Evolutionary conservation across 2,797 vertebrate species (phyloP), one percentile per base, ranked within the genome.

Genomic region (Gadopsis marmoratus): DNA sequence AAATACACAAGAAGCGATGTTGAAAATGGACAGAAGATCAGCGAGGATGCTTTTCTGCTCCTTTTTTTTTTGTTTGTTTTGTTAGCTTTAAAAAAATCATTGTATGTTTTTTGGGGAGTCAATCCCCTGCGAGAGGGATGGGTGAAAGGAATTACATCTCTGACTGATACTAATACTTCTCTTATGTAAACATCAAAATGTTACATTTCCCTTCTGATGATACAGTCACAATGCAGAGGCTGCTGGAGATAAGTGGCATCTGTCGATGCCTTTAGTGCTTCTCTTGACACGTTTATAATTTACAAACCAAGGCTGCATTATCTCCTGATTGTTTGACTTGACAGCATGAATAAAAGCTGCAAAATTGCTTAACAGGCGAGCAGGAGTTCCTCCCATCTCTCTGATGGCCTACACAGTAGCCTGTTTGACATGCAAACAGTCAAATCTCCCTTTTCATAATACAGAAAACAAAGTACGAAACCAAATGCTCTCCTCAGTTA

Each of bases 1-100:
- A 97, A 96, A 96, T 96, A 96, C 95, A 97, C 94, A 96, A 95
- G 95, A 96, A 96, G 92, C 90, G 91, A 95, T 94, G 95, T 94
- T 95, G 94, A 89, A 96, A 97, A 97, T 94, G 94, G 95, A 96
- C 93, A 94, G 93, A 93, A 95, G 92, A 96, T 95, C 93, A 95
- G 91, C 82, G 92, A 89, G 90, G 88, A 89, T 66, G 37, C 95
- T 86, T 91, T 91, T 91, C 90, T 87, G 80, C 84, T 89, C 94
- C 58, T 53, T 81, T 76, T 83, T 91, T 93, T 95, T 93, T 95
- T 93, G 7, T 4, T 33, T 33, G 88, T 91, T 83, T 92, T 79
- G 84, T 89, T 94, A 93, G 94, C 93, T 88, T 90, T 81, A 70
- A 83, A 90, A 92, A 86, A 85, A 89, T 91, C 88, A 89, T 92